These are phyloP conservation scores for Holacanthella duospinosa DNA, from an alignment of 2,888 invertebrate species.

Conservation along the genomic window DNA sequence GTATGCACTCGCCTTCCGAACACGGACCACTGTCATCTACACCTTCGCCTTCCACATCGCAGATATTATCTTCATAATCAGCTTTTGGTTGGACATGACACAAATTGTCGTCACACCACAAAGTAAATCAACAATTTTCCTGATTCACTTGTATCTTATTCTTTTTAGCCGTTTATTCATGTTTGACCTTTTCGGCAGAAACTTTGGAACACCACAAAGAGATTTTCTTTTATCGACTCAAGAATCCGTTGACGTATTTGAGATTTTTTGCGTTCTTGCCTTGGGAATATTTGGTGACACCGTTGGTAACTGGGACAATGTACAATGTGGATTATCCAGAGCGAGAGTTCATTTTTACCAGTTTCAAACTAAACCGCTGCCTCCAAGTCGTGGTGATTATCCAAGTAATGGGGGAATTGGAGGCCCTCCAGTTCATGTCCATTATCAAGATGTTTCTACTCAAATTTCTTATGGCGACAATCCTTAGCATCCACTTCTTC, in stretches of 20 bases:
- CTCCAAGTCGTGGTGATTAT: slow-evolving; percentile 20
- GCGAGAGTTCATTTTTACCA: slow-evolving; percentile 27
- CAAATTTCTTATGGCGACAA: slow-evolving; percentile 15
- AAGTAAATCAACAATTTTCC: slow-evolving; percentile 17
- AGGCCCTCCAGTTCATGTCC: slow-evolving; percentile 11
- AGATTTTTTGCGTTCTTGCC: slow-evolving; percentile 29
- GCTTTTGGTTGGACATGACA: slow-evolving; percentile 25
- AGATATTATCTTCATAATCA: slow-evolving; percentile 25
- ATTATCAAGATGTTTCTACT: slow-evolving; percentile 16
- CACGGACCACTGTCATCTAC: background rate
- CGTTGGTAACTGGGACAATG: slow-evolving; percentile 6
- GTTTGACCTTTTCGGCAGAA: slow-evolving; percentile 13
- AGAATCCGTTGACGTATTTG: slow-evolving; percentile 20
- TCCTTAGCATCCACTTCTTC: slow-evolving; percentile 24
- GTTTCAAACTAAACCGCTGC: slow-evolving; percentile 28
- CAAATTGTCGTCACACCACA: slow-evolving; percentile 32
- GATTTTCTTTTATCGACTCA: slow-evolving; percentile 21
- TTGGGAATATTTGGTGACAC: slow-evolving; percentile 25
- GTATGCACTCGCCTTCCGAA: slow-evolving; percentile 27
- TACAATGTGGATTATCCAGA: slow-evolving; percentile 10
- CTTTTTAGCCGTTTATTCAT: background rate
- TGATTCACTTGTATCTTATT: background rate
- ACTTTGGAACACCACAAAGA: slow-evolving; percentile 27
- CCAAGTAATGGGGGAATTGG: slow-evolving; percentile 13
- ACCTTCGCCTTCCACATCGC: slow-evolving; percentile 19